Evolutionary conservation across 2,113 vertebrate genomes (phyloP).

Genomic region (Murina feae): DNA sequence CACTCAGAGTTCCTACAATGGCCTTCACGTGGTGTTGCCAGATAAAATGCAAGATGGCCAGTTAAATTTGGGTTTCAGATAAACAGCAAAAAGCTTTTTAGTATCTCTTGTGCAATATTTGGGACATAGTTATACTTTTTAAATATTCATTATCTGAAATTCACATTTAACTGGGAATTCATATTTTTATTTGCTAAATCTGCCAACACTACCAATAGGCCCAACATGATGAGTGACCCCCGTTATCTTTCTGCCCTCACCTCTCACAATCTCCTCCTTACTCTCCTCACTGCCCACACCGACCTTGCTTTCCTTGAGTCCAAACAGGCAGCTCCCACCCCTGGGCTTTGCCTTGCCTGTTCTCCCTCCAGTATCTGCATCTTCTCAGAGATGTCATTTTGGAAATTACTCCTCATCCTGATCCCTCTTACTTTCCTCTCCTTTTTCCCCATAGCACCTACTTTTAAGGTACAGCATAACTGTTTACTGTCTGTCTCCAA

Average conservation of each 20-base stretch:
- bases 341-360: not conserved
- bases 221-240: not conserved
- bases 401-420: not conserved
- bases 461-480: not conserved
- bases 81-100: not conserved
- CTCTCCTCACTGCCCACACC: rapidly evolving
- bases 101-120: not conserved
- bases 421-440: not conserved
- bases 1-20: not conserved
- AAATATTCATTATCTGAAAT: not conserved
- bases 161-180: not conserved
- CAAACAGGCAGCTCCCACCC: not conserved
- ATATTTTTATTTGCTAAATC: not conserved
- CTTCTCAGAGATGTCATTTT: not conserved
- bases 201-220: not conserved
- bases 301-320: not conserved
- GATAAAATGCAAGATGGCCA: not conserved
- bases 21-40: not conserved
- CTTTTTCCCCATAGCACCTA: not conserved
- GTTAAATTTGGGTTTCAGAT: not conserved
- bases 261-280: rapidly evolving
- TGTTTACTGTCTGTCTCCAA: not conserved
- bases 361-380: not conserved
- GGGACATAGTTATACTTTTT: not conserved
- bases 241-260: not conserved